These are phyloP conservation scores for Melanaphis sacchari DNA, from an alignment of 1,140 invertebrate species.

Conservation along the genomic window DNA sequence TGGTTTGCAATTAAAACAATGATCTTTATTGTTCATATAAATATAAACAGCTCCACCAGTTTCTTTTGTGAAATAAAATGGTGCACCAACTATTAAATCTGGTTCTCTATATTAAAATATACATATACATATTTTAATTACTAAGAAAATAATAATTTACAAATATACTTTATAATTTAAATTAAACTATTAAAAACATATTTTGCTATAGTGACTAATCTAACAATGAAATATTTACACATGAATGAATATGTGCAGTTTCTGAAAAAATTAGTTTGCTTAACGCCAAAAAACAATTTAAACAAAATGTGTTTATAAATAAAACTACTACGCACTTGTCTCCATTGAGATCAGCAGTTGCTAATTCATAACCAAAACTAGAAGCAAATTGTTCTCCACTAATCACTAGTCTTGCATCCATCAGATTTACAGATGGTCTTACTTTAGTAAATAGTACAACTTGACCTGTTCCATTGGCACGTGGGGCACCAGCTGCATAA, in stretches of 20 bases:
- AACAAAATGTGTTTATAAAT: background rate
- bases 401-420: constrained; percentile 72
- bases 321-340: constrained; percentile 72
- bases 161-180: background rate
- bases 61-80: constrained; percentile 85
- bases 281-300: background rate
- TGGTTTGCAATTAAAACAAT: constrained; percentile 64
- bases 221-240: background rate
- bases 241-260: background rate
- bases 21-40: constrained; percentile 71
- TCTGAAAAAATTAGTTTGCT: background rate
- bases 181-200: background rate
- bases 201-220: background rate
- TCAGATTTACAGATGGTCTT: constrained; percentile 59
- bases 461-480: constrained; percentile 84
- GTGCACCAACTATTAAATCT: constrained; percentile 89
- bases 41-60: constrained; percentile 90
- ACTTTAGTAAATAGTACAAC: constrained; percentile 81
- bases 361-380: constrained; percentile 87
- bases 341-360: constrained; percentile 84
- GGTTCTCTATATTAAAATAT: constrained; percentile 68
- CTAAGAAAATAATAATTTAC: background rate
- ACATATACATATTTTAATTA: background rate
- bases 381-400: constrained; percentile 87
- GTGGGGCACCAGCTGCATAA: constrained; percentile 86